Base-by-base conservation (phyloP, 2,797 vertebrate species). In the Borostomias antarcticus region DNA sequence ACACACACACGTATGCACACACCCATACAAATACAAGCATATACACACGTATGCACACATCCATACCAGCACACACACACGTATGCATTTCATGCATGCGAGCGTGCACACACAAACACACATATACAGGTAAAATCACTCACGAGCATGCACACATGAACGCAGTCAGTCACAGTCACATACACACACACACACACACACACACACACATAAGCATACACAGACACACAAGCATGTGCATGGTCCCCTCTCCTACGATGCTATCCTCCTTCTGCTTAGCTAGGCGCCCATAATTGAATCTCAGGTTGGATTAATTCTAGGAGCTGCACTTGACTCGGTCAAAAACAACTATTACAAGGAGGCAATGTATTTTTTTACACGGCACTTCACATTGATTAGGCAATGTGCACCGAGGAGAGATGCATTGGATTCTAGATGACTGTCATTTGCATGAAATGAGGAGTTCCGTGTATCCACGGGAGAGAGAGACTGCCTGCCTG, bases 351-450 rank as follows among this genome's bases (percentile, higher is more conserved):
- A 96, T 96, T 97, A 96, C 94, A 93, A 93, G 91, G 93, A 96
- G 94, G 93, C 93, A 95, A 95, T 98, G 88, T 85, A 91, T 97
- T 91, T 90, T 91, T 97, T 98, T 96, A 96, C 96, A 98, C 93
- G 92, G 95, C 95, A 96, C 96, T 98, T 99, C 97, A 98, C 95
- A 96, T 98, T 98, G 96, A 99, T 98, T 98, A 98, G 94, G 93
- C 95, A 97, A 97, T 94, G 97, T 97, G 95, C 79, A 92, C 93
- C 92, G 94, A 96, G 85, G 90, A 89, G 89, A 94, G 95, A 95
- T 93, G 91, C 90, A 89, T 91, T 93, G 87, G 95, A 96, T 96
- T 96, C 94, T 94, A 95, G 94, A 96, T 95, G 94, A 97, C 92
- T 92, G 92, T 97, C 93, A 98, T 99, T 98, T 98, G 95, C 97